These are phyloP conservation scores for Anabacerthia variegaticeps DNA, from an alignment of 2,797 vertebrate species.

Conservation along the genomic window DNA sequence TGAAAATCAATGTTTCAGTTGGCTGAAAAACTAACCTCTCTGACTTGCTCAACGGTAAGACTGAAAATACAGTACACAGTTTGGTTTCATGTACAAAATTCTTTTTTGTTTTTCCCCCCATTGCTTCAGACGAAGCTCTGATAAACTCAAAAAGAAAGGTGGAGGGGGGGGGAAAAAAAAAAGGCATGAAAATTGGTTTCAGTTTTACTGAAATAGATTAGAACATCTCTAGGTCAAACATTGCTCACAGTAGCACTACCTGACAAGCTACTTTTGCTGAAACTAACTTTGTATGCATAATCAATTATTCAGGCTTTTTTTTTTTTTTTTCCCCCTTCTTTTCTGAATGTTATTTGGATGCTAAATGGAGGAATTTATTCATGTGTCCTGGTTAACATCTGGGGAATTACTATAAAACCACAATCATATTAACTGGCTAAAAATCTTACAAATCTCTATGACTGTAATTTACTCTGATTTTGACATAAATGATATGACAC, in stretches of 20 bases:
- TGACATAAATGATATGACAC: not conserved
- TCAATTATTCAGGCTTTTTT: not conserved
- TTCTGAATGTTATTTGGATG: constrained; percentile 4
- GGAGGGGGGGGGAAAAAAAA: fast-evolving
- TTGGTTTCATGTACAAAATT: not conserved
- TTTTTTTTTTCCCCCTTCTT: not conserved
- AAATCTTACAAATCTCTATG: not conserved
- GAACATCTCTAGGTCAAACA: constrained; percentile 25
- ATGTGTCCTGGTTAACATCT: not conserved
- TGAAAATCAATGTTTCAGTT: constrained; percentile 36
- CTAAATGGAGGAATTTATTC: not conserved
- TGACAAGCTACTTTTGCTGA: constrained; percentile 21
- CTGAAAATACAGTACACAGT: not conserved
- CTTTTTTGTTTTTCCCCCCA: not conserved
- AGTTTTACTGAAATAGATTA: constrained; percentile 27
- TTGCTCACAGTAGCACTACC: not conserved
- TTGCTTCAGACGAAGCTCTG: not conserved
- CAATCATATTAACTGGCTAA: constrained; percentile 11
- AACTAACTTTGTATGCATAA: constrained; percentile 38
- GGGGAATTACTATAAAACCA: constrained; percentile 3
- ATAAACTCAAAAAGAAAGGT: not conserved
- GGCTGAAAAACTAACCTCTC: not conserved
- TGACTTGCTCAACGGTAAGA: not conserved
- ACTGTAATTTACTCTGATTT: not conserved
- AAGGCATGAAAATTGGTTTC: not conserved